Evolutionary conservation across 1,140 invertebrate species (phyloP), one percentile per base, ranked within the genome.

Genomic region (Calliopsis andreniformis): DNA sequence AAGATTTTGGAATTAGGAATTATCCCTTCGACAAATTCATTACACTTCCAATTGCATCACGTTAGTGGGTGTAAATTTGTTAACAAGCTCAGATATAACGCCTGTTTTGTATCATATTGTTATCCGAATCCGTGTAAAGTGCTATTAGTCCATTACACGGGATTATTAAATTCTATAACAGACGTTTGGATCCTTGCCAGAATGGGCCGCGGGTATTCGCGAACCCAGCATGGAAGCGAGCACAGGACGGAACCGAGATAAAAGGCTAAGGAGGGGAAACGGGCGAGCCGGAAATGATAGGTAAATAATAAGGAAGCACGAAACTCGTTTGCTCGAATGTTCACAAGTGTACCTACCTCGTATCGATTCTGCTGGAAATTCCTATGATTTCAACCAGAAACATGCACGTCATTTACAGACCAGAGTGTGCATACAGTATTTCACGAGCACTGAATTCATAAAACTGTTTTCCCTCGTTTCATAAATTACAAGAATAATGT

Each of bases 111-210:
- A 59, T 58, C 43, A 14, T 25, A 42, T 18, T 28, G 72, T 69
- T 76, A 69, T 58, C 53, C 39, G 49, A 55, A 39, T n/a, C 53
- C 39, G 45, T 35, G 51, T 59, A 66, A 68, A 78, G 62, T 56
- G 42, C 63, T 32, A n/a, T 30, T 20, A 47, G 73, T 71, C 66
- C 64, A 70, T 80, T 78, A 63, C 49, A 64, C 61, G 64, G 72
- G 64, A 82, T 82, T 82, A 82, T 79, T 82, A 82, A 82, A 82
- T 79, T 75, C 66, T 39, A 73, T 67, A 78, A 70, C 63, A 39
- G 76, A 78, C 58, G 64, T 71, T 79, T 81, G 69, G 76, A 69
- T 62, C 39, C 43, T 47, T 28, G 79, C 76, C 68, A 78, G 70
- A 66, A 63, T 28, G 14, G 32, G 8, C 20, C 23, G 39, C 23